phyloP scores from a whole-genome alignment of 2,797 vertebrate species.

The Sebastes minor region DNA sequence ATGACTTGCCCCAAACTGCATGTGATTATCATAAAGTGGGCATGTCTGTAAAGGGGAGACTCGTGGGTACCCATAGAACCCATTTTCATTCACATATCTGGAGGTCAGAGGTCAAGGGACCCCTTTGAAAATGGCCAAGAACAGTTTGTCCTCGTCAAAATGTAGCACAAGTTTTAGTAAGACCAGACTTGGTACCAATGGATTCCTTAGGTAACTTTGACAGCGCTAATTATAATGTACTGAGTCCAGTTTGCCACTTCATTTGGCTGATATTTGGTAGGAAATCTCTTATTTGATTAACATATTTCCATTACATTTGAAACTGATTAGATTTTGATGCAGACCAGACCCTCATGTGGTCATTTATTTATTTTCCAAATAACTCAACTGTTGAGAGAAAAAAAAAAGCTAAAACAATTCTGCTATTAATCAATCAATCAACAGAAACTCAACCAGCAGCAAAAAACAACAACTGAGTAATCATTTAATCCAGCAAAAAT shows the following conservation, averaged over 20 bases:
- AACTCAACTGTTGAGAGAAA: neutral
- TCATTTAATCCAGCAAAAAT: neutral
- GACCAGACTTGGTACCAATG: too few relatives aligned
- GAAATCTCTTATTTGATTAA: neutral
- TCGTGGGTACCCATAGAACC: too few relatives aligned
- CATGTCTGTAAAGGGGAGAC: too few relatives aligned
- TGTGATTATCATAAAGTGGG: too few relatives aligned
- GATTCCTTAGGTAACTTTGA: too few relatives aligned
- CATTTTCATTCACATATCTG: too few relatives aligned
- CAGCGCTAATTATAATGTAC: neutral
- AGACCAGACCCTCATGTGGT: neutral
- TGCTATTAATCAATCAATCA: neutral
- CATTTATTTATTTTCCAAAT: neutral
- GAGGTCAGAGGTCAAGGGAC: too few relatives aligned
- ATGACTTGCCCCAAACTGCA: too few relatives aligned
- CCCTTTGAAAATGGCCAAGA: too few relatives aligned
- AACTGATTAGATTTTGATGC: neutral
- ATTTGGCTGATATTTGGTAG: neutral
- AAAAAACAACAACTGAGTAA: neutral
- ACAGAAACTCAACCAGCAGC: neutral
- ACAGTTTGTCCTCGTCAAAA: too few relatives aligned
- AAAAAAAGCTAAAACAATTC: neutral
- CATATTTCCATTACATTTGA: neutral
- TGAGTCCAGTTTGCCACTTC: neutral
- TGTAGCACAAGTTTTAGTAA: too few relatives aligned